These are phyloP conservation scores for Ophioderma brevispina DNA, from an alignment of 35 echinoderm and acorn worm species.

Conservation along the genomic window DNA sequence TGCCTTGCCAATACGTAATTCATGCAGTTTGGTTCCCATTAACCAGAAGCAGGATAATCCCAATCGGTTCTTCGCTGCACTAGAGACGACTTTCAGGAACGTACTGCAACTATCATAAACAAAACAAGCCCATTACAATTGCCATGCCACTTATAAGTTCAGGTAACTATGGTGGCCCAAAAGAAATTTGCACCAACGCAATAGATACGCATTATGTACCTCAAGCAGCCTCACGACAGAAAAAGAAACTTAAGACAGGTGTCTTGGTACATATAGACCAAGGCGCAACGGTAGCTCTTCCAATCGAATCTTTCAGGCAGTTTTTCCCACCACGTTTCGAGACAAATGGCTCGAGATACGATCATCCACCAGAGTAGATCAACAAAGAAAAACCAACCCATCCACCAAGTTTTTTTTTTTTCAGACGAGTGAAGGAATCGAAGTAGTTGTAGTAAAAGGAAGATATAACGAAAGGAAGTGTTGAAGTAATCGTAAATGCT, in stretches of 20 bases:
- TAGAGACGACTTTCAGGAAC: slow-evolving; percentile 40
- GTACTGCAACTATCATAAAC: slow-evolving; percentile 12
- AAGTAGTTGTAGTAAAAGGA: no score
- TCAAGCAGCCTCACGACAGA: neutral
- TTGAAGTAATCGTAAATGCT: no score
- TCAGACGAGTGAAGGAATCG: no score
- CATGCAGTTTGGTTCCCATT: slow-evolving; percentile 58
- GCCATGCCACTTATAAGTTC: slow-evolving; percentile 59
- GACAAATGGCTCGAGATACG: no score
- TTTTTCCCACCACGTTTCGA: no score
- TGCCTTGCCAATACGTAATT: slow-evolving; percentile 39
- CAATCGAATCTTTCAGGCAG: neutral
- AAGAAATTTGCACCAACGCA: neutral
- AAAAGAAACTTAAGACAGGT: neutral
- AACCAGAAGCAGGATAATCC: slow-evolving; percentile 26
- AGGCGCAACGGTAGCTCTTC: neutral
- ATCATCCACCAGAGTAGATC: no score
- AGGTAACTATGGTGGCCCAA: slow-evolving; percentile 25
- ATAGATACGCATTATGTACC: neutral
- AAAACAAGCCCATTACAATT: neutral
- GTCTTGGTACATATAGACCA: neutral
- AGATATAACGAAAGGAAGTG: no score
- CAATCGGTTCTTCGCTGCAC: neutral
- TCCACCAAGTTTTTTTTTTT: no score
- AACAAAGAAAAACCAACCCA: no score